phyloP scores from a whole-genome alignment of 2,888 invertebrate species.

The Cheilosia pagana region DNA sequence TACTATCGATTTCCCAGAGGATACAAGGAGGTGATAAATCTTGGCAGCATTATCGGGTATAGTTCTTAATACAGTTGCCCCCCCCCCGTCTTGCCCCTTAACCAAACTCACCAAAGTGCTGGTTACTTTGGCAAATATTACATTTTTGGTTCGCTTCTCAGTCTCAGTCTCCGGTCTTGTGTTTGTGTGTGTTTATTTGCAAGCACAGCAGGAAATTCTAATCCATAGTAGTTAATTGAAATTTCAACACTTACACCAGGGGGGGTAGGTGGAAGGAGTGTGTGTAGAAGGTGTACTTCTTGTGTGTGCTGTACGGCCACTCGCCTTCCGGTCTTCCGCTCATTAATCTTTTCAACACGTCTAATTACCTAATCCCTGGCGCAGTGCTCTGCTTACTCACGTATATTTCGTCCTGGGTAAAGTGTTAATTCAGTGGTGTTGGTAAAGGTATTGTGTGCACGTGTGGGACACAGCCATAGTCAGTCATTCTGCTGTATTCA shows the following conservation, averaged over 20 bases:
- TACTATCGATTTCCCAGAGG: slow-evolving; percentile 46
- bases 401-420: slow-evolving; percentile 20
- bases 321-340: slow-evolving; percentile 51
- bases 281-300: slow-evolving; percentile 1
- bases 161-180: background rate
- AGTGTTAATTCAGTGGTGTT: slow-evolving; percentile 49
- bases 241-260: slow-evolving; percentile 56
- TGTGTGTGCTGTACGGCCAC: background rate
- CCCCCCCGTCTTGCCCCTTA: slow-evolving; percentile 11
- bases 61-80: slow-evolving; percentile 1
- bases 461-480: slow-evolving; percentile 3
- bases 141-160: slow-evolving; percentile 15
- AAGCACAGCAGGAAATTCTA: slow-evolving; percentile 23
- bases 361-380: slow-evolving; percentile 64
- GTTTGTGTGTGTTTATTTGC: slow-evolving; percentile 37
- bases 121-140: slow-evolving; percentile 57
- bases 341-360: slow-evolving; percentile 71
- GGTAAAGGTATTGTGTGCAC: background rate
- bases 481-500: slow-evolving; percentile 39
- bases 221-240: slow-evolving; percentile 64
- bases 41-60: slow-evolving; percentile 44
- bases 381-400: slow-evolving; percentile 37
- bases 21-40: slow-evolving; percentile 57
- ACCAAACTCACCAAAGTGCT: slow-evolving; percentile 44
- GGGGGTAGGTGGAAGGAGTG: background rate